These are phyloP conservation scores for Chaetoderma sp. DNA, from an alignment of 2,888 invertebrate species.

Conservation along the genomic window DNA sequence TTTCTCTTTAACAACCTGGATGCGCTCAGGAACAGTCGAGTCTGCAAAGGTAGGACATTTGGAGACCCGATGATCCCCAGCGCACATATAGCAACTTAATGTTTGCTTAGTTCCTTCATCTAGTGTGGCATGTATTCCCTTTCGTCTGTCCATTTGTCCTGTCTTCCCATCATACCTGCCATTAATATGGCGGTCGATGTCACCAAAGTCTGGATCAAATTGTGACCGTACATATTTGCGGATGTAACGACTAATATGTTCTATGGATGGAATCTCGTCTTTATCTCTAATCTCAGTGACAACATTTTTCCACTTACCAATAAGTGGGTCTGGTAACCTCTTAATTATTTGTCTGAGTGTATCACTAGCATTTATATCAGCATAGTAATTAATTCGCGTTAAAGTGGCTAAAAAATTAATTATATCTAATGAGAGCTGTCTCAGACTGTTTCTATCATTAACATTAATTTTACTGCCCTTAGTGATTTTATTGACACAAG, in stretches of 20 bases:
- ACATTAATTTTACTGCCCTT: background rate
- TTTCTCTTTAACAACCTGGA: background rate
- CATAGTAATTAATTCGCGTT: background rate
- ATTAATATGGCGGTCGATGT: constrained; percentile 4
- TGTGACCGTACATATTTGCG: constrained; percentile 6
- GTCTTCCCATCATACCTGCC: background rate
- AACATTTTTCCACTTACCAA: constrained; percentile 1
- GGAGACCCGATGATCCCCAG: background rate
- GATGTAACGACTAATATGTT: constrained; percentile 6
- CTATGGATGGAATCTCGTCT: background rate
- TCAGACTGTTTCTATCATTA: constrained; percentile 2
- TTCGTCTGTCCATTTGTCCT: background rate
- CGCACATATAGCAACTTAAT: constrained; percentile 1
- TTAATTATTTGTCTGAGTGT: background rate
- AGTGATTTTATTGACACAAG: constrained; percentile 9
- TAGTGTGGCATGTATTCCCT: background rate
- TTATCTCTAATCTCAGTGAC: background rate
- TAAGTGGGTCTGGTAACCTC: background rate
- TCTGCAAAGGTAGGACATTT: constrained; percentile 3
- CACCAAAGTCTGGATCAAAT: constrained; percentile 3
- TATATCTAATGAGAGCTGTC: constrained; percentile 5
- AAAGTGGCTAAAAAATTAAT: constrained; percentile 11
- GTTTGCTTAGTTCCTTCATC: background rate
- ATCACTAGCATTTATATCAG: constrained; percentile 8
- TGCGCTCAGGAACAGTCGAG: background rate